Evolutionary conservation across 2,888 invertebrate genomes (phyloP).

Genomic region (Morpho achilles): DNA sequence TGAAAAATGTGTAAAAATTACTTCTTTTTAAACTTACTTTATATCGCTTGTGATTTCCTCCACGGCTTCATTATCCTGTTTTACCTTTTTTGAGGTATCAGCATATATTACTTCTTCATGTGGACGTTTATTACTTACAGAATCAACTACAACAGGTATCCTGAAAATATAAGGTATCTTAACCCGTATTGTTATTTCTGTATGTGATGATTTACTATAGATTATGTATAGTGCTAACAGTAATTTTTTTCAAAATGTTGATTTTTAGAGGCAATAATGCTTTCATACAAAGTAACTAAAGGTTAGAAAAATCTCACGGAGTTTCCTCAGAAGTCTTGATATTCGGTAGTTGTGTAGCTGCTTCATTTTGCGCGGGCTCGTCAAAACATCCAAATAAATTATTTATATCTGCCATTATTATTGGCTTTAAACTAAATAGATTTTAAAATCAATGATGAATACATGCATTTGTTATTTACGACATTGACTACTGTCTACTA

Average conservation of each 20-base stretch:
- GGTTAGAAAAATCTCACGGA: slow-evolving; percentile 45
- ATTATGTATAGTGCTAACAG: too few relatives aligned
- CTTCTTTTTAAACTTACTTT: slow-evolving; percentile 45
- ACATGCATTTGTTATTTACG: too few relatives aligned
- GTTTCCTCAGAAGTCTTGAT: slow-evolving; percentile 37
- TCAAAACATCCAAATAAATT: slow-evolving; percentile 70
- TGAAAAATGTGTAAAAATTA: neutral
- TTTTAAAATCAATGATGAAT: neutral
- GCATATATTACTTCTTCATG: slow-evolving; percentile 57
- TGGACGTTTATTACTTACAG: slow-evolving; percentile 48
- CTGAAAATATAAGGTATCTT: neutral
- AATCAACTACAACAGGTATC: slow-evolving; percentile 30
- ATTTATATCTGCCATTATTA: slow-evolving; percentile 52
- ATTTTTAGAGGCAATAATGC: too few relatives aligned
- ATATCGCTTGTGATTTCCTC: slow-evolving; percentile 54
- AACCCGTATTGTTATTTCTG: too few relatives aligned
- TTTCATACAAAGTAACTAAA: neutral
- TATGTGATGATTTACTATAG: too few relatives aligned
- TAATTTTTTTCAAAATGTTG: too few relatives aligned
- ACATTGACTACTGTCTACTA: too few relatives aligned
- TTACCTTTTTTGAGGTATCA: slow-evolving; percentile 53
- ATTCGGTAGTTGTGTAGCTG: slow-evolving; percentile 48
- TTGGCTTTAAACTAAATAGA: neutral
- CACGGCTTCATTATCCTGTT: slow-evolving; percentile 49
- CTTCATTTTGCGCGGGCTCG: slow-evolving; percentile 44